These are phyloP conservation scores for Pristionchus fissidentatus DNA, from an alignment of 2,888 invertebrate genomes.

Conservation along the genomic window DNA sequence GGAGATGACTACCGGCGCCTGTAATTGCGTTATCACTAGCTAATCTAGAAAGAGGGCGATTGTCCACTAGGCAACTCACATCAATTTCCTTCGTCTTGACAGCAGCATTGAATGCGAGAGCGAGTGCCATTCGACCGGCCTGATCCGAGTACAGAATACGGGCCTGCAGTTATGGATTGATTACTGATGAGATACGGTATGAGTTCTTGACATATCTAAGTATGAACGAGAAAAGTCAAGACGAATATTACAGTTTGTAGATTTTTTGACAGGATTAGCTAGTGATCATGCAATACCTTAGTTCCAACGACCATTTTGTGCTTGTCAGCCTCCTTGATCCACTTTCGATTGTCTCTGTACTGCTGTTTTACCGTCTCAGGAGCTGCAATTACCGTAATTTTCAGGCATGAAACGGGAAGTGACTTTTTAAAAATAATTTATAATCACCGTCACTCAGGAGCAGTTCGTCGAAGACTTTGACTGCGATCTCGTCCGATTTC, in stretches of 20 bases:
- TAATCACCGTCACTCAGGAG: slow-evolving; percentile 56
- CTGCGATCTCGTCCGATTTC: slow-evolving; percentile 80
- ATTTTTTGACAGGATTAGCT: not conserved
- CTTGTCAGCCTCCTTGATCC: slow-evolving; percentile 80
- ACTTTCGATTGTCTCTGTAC: slow-evolving; percentile 80
- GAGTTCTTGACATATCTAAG: not conserved
- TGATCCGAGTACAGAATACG: slow-evolving; percentile 82
- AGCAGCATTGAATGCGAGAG: slow-evolving; percentile 80
- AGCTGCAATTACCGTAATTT: slow-evolving; percentile 71
- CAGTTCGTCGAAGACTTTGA: slow-evolving; percentile 77
- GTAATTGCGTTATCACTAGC: slow-evolving; percentile 40
- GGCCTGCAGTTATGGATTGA: slow-evolving; percentile 76
- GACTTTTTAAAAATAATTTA: not conserved
- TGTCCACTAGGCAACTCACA: slow-evolving; percentile 46
- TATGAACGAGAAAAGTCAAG: not conserved
- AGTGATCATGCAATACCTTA: slow-evolving; percentile 54
- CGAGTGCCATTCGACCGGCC: slow-evolving; percentile 79
- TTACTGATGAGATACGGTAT: not conserved
- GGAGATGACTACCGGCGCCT: slow-evolving; percentile 81
- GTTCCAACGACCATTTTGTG: slow-evolving; percentile 79
- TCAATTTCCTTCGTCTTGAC: slow-evolving; percentile 58
- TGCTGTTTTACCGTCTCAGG: slow-evolving; percentile 79
- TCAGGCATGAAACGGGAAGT: not conserved
- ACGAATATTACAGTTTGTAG: not conserved
- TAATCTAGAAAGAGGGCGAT: not conserved